These are phyloP conservation scores for Pempheris klunzingeri DNA, from an alignment of 2,797 vertebrate species.

Conservation along the genomic window DNA sequence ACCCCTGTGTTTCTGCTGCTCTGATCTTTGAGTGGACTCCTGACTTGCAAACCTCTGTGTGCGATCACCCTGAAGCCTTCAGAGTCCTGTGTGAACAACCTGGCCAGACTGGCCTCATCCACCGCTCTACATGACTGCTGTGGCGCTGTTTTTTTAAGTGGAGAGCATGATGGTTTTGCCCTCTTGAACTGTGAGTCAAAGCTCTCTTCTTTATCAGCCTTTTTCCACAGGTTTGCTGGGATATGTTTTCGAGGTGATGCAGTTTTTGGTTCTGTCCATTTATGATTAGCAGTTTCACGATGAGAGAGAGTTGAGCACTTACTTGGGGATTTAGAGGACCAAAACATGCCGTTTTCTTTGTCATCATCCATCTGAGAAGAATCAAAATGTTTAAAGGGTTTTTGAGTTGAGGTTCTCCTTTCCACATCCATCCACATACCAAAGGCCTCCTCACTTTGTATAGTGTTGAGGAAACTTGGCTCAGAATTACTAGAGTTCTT, in stretches of 20 bases:
- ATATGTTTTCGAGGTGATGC: slow-evolving; percentile 44
- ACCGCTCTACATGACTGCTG: slow-evolving; percentile 16
- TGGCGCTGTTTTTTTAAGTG: slow-evolving; percentile 45
- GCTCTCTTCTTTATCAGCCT: slow-evolving; percentile 51
- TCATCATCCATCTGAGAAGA: slow-evolving; percentile 50
- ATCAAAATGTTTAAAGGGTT: slow-evolving; percentile 12
- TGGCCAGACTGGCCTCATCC: slow-evolving; percentile 71
- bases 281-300: slow-evolving; percentile 28
- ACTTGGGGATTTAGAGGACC: slow-evolving; percentile 29
- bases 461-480: slow-evolving; percentile 17
- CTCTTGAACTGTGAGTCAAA: slow-evolving; percentile 36
- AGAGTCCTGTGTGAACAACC: slow-evolving; percentile 91
- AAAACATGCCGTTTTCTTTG: slow-evolving; percentile 56
- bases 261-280: slow-evolving; percentile 34
- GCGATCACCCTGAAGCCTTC: slow-evolving; percentile 91
- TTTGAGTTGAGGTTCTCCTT: slow-evolving; percentile 69
- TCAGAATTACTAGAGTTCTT: slow-evolving; percentile 5
- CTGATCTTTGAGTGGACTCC: slow-evolving; percentile 72
- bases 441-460: slow-evolving; percentile 41
- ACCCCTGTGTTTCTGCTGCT: slow-evolving; percentile 50
- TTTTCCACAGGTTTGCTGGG: slow-evolving; percentile 12
- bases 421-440: slow-evolving; percentile 21
- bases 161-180: slow-evolving; percentile 40
- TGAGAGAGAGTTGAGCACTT: slow-evolving; percentile 14
- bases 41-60: slow-evolving; percentile 67